Base-by-base conservation (phyloP, 2,888 invertebrate species). In the Orthosia cruda region DNA sequence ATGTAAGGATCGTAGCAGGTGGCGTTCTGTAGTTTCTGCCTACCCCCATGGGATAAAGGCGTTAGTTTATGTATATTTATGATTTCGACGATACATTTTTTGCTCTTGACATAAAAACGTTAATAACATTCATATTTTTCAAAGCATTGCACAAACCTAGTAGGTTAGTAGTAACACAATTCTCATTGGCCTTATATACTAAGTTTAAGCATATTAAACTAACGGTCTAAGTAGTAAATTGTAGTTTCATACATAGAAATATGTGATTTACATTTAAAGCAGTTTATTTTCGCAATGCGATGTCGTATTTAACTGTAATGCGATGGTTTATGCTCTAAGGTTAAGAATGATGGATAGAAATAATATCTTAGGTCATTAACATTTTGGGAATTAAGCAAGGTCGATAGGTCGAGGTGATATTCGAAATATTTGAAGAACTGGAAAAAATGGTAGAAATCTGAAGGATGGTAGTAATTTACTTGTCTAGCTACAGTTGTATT, bases 191-290 rank as follows among this genome's bases (percentile, higher is more conserved):
- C 82, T 73, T 69, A 67, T 59, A 68, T 63, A 63, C 32, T 64
- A 58, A 83, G 57, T 67, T 50, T 50, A 64, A 73, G 64, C 49
- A 73, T 68, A 81, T 76, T 66, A 71, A 71, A 54, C 54, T 64
- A 77, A 71, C 57, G 40, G 57, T 26, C 55, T 68, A 73, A 18
- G 66, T 80, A 65, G 61, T 57, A 66, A 59, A 72, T 72, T 64
- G 72, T 32, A 47, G 11, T 49, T 81, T 69, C 69, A 65, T 62
- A 69, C 68, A 73, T 74, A 74, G 23, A 75, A 77, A 70, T 57
- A 15, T 65, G 72, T 62, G 65, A 81, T 81, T 86, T 77, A 78
- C 63, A 84, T 81, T 74, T 16, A 67, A 63, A 71, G 2, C 16
- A 65, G 59, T 55, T 59, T 61, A 59, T 76, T 82, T 83, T 84